A percentile compares a stretch with the other conserved stretches of the same genome.
These are phyloP conservation scores for Sebastes ruberrimus DNA, from an alignment of 2,797 vertebrate species.

Conservation along the genomic window DNA sequence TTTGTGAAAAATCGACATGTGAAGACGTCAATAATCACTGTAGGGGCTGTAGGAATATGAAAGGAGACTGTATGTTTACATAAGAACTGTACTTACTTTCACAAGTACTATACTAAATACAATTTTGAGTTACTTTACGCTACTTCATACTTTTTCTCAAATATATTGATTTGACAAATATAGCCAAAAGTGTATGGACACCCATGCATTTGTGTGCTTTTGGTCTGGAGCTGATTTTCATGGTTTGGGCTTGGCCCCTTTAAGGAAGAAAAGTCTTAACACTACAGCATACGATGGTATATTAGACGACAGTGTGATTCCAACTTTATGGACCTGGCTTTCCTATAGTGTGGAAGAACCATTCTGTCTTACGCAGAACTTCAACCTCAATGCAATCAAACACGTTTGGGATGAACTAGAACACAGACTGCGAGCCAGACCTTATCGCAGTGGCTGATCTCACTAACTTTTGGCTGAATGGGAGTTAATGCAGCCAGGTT, in stretches of 20 bases:
- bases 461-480: slow-evolving; percentile 12
- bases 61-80: background rate
- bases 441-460: background rate
- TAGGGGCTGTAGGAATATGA: background rate
- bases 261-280: background rate
- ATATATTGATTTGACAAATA: background rate
- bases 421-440: background rate
- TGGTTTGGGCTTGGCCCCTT: background rate
- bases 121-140: background rate
- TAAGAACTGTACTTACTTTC: background rate
- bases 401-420: background rate
- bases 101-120: background rate
- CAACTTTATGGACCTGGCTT: background rate
- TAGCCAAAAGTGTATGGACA: background rate
- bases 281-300: too few species aligned
- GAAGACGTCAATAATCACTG: background rate
- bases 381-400: background rate
- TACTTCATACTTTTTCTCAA: background rate
- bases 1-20: background rate
- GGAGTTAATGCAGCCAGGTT: background rate
- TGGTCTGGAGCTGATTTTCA: background rate
- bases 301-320: background rate
- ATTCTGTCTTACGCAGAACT: background rate
- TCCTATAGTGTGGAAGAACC: background rate
- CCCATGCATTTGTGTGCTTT: background rate